phyloP scores from a whole-genome alignment of 2,888 invertebrate genomes.

The Tipula helvola region DNA sequence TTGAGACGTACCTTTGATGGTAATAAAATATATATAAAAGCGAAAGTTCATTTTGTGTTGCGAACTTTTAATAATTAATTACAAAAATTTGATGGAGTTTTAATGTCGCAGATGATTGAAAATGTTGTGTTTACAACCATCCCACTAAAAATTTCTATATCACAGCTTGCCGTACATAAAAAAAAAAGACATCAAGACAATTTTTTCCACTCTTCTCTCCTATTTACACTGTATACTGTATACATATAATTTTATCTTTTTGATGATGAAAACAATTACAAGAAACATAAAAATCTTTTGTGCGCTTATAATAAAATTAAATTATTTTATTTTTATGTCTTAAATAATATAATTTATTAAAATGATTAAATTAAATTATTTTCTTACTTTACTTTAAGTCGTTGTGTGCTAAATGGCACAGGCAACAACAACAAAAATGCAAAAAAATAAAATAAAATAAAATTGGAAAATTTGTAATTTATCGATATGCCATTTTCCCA shows the following conservation, averaged over 20 bases:
- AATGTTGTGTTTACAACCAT: neutral
- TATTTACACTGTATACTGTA: neutral
- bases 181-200: neutral
- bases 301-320: conserved; percentile 4
- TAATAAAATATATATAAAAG: neutral
- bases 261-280: neutral
- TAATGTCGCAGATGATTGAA: neutral
- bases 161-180: neutral
- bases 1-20: neutral
- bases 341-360: neutral
- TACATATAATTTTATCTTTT: neutral
- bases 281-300: neutral
- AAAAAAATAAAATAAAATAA: neutral
- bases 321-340: neutral
- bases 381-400: neutral
- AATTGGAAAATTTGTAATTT: neutral
- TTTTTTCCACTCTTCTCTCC: neutral
- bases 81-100: neutral
- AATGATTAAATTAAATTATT: neutral
- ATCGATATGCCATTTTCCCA: neutral
- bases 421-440: neutral
- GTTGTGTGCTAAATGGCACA: neutral
- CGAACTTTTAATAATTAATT: neutral
- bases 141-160: neutral
- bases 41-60: neutral